These are phyloP conservation scores for Ectemnius cavifrons DNA, from an alignment of 2,888 invertebrate species.

Conservation along the genomic window DNA sequence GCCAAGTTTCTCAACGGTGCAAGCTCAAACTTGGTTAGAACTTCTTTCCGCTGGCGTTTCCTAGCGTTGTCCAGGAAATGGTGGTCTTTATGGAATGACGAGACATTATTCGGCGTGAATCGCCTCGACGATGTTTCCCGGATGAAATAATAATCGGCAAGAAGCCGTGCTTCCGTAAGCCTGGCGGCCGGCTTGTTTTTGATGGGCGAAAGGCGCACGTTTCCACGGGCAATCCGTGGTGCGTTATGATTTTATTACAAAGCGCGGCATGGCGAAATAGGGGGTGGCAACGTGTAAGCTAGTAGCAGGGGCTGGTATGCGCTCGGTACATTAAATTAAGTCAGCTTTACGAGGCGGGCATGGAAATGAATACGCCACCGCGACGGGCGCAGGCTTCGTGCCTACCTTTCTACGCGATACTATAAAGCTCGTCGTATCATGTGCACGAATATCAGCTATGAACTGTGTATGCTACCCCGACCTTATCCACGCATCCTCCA, in stretches of 20 bases:
- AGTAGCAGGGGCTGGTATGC: slow-evolving; percentile 22
- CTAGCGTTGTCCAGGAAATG: no score
- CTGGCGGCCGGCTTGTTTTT: no score
- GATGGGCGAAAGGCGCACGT: background rate
- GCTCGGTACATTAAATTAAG: slow-evolving; percentile 71
- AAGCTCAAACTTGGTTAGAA: no score
- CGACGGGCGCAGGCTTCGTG: slow-evolving; percentile 47
- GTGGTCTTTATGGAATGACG: no score
- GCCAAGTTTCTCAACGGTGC: no score
- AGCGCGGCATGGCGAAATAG: slow-evolving; percentile 10
- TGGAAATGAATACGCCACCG: slow-evolving; percentile 70
- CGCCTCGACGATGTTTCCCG: no score
- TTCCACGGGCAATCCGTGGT: slow-evolving; percentile 34
- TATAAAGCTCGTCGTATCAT: slow-evolving; percentile 68
- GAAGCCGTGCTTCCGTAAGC: no score
- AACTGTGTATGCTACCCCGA: slow-evolving; percentile 41
- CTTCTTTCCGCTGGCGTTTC: no score
- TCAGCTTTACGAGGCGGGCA: slow-evolving; percentile 71
- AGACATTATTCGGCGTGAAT: no score
- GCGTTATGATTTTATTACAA: slow-evolving; percentile 48
- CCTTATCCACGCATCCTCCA: slow-evolving; percentile 37
- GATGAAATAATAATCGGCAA: no score
- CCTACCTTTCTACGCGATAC: slow-evolving; percentile 65
- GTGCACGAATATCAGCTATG: slow-evolving; percentile 61
- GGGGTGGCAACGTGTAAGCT: slow-evolving; percentile 8